Base-by-base conservation (phyloP, 2,888 invertebrate genomes). In the Nemotelus pantherinus region DNA sequence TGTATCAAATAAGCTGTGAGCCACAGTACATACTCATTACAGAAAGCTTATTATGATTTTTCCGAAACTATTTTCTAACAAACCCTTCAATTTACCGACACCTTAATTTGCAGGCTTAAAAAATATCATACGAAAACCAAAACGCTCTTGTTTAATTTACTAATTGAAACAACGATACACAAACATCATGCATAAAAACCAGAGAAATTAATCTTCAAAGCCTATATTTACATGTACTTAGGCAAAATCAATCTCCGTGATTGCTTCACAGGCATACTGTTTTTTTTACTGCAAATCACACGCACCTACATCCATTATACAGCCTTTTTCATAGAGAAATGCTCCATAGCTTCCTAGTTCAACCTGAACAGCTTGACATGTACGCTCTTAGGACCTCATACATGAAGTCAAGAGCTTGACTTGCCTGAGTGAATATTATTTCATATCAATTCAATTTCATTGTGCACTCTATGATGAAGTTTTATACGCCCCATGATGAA, bases 171-270 rank as follows among this genome's bases (percentile, higher is more conserved):
- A 63, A 63, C n/a, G 63, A 63, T 3, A 41, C 43, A 3, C 41
- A 63, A 63, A 7, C 5, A 58, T 39, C 39, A 5, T 45, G 65
- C 67, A 55, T 39, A 47, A 55, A 70, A 55, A 39, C 53, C 53
- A 70, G 70, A 55, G 41, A 67, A 63, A 43, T 39, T 43, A 7
- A 6, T 41, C 4, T 57, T 43, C 39, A 25, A 67, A 67, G 50
- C 67, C 67, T 53, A 70, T 55, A 70, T 70, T 70, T 70, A 70
- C 67, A 47, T 55, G 70, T 43, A 70, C 70, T 70, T 47, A 47
- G n/a, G 25, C 43, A 10, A 70, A 41, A 70, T 70, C 44, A 41
- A 39, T 70, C 55, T 70, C 70, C 50, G 70, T 70, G 70, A 70
- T 70, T 70, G 55, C n/a, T 55, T 70, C 53, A 70, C 25, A 25